Evolutionary conservation across 2,113 vertebrate species (phyloP).

Genomic region (Odobenus rosmarus): DNA sequence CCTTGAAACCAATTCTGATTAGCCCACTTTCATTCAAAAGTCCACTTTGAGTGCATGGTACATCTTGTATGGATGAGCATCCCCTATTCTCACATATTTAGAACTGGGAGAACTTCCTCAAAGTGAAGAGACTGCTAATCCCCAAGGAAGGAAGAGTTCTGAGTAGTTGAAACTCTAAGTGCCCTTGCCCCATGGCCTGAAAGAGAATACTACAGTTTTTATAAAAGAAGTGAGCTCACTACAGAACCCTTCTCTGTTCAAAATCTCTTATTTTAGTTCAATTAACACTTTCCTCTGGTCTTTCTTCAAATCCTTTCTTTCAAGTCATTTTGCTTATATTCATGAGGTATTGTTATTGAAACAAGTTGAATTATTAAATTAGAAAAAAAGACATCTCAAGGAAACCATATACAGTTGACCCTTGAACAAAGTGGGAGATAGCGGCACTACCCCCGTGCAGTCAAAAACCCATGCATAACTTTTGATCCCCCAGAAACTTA

Average conservation of each 20-base stretch:
- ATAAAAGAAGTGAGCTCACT: neutral
- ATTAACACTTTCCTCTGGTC: neutral
- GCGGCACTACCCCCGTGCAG: neutral
- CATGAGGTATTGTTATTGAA: neutral
- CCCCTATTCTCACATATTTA: neutral
- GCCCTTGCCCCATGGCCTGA: fast-evolving
- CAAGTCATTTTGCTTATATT: neutral
- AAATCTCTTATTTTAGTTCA: neutral
- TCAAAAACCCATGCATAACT: neutral
- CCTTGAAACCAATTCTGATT: neutral
- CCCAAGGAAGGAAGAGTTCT: neutral
- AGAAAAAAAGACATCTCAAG: neutral
- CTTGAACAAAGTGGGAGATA: neutral
- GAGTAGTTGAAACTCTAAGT: neutral
- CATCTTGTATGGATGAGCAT: fast-evolving
- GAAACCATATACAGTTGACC: neutral
- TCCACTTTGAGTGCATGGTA: fast-evolving
- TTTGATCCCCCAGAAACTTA: neutral
- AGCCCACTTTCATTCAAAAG: neutral
- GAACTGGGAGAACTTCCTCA: neutral
- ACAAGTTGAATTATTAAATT: neutral
- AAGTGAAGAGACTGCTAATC: neutral
- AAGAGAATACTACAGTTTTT: neutral
- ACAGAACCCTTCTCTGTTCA: neutral
- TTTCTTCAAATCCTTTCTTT: neutral